Base-by-base conservation (phyloP, 2,888 invertebrate genomes). In the Notodonta ziczac region DNA sequence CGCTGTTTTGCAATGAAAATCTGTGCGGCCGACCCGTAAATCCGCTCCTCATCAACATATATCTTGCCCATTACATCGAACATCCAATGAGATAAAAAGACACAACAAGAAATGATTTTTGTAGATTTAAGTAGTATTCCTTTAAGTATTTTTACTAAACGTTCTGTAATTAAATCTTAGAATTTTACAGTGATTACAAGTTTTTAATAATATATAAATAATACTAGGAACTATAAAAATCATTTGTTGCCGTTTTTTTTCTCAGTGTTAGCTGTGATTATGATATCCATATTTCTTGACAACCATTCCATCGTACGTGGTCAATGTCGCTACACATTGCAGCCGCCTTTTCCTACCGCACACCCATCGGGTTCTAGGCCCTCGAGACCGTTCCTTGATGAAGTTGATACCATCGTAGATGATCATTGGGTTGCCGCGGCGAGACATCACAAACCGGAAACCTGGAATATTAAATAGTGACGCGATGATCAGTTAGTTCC, bases 391-490 rank as follows among this genome's bases (percentile, higher is more conserved):
- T 73, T 90, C 89, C 56, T 78, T 77, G 62, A 86, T 90, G 77
- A 89, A 90, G 76, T 88, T 86, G 65, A 80, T 78, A 59, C 87
- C 88, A 40, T 84, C 81, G 66, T 84, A 82, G 46, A 88, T 65
- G 55, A 90, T 82, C 88, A 89, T 89, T 9, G 88, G 89, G 64
- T 90, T 90, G 42, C 90, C 90, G 7, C 86, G 85, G 8, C 88
- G 81, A 5, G 90, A 88, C 66, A 80, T 78, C 64, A 87, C 84
- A 68, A 82, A 86, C 7, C 71, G 70, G 32, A 81, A 67, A 72
- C 67, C 87, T 75, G 75, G 39, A 75, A 75, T 59, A 6, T 66
- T 59, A 57, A 75, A 54, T 48, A 61, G 7, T 44, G 12, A 56
- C 56, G 24, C 39, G 10, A 55, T 14, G 24, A n/a, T 53, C 51